Percentiles rank a stretch among this genome's conserved stretches.
Evolutionary conservation across 2,113 vertebrate genomes (phyloP).

Genomic region (Equus przewalskii): DNA sequence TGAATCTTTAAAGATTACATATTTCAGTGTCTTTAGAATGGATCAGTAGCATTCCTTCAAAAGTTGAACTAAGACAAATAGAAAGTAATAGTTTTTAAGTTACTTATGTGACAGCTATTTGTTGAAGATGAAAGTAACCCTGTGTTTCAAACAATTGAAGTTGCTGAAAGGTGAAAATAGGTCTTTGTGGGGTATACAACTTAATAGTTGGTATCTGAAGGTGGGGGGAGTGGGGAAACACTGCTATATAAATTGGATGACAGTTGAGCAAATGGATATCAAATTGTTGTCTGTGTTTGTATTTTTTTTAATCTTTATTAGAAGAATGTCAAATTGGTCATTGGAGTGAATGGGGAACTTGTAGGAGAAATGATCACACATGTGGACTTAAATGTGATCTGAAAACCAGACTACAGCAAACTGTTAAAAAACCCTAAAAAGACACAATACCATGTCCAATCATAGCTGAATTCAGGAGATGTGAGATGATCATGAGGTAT

Average conservation of each 20-base stretch:
- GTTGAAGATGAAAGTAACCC: neutral
- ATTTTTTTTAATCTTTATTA: slow-evolving; percentile 83
- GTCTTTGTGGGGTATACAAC: neutral
- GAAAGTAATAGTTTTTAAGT: neutral
- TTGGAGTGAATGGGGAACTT: slow-evolving; percentile 98
- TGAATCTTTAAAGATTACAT: neutral
- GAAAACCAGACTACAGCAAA: slow-evolving; percentile 98
- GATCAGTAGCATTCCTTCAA: neutral
- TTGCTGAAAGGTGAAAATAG: neutral
- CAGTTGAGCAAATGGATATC: accelerated
- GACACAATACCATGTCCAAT: slow-evolving; percentile 98
- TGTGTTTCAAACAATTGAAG: slow-evolving; percentile 1
- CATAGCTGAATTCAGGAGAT: slow-evolving; percentile 98
- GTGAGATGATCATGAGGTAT: slow-evolving; percentile 97
- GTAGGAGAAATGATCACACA: slow-evolving; percentile 98
- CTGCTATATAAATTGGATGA: neutral
- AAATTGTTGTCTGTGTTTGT: neutral
- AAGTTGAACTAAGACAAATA: slow-evolving; percentile 9
- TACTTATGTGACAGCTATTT: neutral
- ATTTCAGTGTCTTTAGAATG: neutral
- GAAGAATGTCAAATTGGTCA: slow-evolving; percentile 98
- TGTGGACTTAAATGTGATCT: slow-evolving; percentile 99
- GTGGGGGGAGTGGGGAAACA: neutral
- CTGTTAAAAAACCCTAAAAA: slow-evolving; percentile 98
- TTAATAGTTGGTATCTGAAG: neutral